Evolutionary conservation across 2,113 vertebrate genomes (phyloP), one percentile per base, ranked within the genome.

Genomic region (Apistogramma diplotaenia): DNA sequence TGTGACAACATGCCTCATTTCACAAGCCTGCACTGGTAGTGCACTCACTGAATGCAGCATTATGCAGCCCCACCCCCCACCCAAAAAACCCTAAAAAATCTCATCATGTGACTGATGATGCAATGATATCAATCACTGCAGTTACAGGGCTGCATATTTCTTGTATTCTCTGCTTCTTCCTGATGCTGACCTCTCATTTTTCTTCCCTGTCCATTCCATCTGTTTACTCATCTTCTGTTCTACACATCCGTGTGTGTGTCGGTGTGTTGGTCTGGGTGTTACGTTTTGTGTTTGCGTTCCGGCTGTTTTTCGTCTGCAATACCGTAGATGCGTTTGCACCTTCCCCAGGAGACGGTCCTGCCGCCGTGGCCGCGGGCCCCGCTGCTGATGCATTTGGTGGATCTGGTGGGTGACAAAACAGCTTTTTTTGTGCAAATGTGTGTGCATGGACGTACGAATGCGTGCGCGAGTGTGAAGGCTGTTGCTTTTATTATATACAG

Each of bases 381-480:
- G 98, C 97, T 95, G 95, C 97, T 86, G 97, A 99, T 97, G 97
- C 96, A 91, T 99, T 97, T 94, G 97, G 95, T 95, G 97, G 98
- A 98, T 97, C 98, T 97, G 98, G 98, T 99, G 97, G 97, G 98
- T 99, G 92, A 89, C 82, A 77, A 89, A 84, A 84, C 73, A 71
- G 75, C 73, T 67, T 77, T 67, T 77, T 72, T 51, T 76, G 55
- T 83, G 74, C 6, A 31, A 43, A 53, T 70, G 65, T 72, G 40
- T 62, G 21, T 27, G 61, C 21, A 4, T 59, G 65, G 21, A 37
- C 55, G 27, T 71, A 33, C 51, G 76, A 35, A 8, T 83, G 70
- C 13, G 51, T 74, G 67, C 74, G 25, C 19, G 40, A 21, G 51
- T 74, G 58, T 59, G 13, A 79, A 76, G 80, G 70, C 77, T 55